Base-by-base conservation (phyloP, 1,140 invertebrate species). In the Mercenaria mercenaria region DNA sequence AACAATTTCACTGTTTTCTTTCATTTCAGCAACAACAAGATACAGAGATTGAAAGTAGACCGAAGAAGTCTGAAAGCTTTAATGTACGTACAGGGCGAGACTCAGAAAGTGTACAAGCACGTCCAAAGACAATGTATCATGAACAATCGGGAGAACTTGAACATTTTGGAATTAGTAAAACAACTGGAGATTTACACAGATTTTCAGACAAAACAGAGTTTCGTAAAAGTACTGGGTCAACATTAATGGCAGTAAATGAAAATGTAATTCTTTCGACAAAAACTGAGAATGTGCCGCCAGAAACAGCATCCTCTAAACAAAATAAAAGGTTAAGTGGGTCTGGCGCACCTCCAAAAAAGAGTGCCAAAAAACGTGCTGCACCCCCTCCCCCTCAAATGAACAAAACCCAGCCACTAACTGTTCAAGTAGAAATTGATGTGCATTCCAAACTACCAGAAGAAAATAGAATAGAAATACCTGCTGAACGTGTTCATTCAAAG, bases 41-140 rank as follows among this genome's bases (percentile, higher is more conserved):
- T 61, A 29, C 50, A n/a, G 74, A 84, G 13, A 29, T 37, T 20
- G 26, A 84, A 34, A 43, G 56, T 43, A 37, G 43, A 47, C 18
- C 83, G 0, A 77, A 79, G 34, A 81, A 88, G 39, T 80, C 86
- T n/a, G 76, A 81, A 29, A 88, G 76, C 77, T 76, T 87, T 43
- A 76, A 87, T 29, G 37, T 20, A 64, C 59, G 86, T 1, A 1
- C 56, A 37, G 52, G 50, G 0, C 32, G n/a, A 32, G 56, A 59
- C 1, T 11, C 10, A 39, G 74, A 56, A 56, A 50, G 47, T n/a
- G 20, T 10, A 20, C 61, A 67, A 20, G 64, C 72, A 39, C 88
- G 94, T 26, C 93, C 94, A n/a, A 91, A 93, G 34, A 93, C 93
- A 8, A 93, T 94, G 93, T 94, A 90, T 85, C n/a, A n/a, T n/a